phyloP scores from a whole-genome alignment of 2,113 vertebrate genomes.

The Micronisus gabar region DNA sequence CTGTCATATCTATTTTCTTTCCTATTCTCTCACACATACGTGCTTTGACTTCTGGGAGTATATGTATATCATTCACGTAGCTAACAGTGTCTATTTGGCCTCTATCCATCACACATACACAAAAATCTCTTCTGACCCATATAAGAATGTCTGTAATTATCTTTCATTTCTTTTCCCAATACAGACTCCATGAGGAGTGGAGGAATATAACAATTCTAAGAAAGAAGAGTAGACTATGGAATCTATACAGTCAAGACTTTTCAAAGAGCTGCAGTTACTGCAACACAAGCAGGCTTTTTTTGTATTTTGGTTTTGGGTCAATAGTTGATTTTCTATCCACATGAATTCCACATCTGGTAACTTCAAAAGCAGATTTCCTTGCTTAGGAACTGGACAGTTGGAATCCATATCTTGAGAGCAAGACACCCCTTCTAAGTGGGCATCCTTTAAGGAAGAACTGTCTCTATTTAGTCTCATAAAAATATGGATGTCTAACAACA shows the following conservation, averaged over 20 bases:
- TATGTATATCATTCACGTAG: rapidly evolving
- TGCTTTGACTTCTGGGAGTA: background rate
- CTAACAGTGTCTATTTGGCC: background rate
- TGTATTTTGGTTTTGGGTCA: background rate
- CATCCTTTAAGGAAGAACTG: background rate
- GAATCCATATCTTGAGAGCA: background rate
- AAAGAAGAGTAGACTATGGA: background rate
- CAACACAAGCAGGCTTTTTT: background rate
- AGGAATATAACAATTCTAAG: background rate
- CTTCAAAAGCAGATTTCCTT: background rate
- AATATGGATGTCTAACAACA: background rate
- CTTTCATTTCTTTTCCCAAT: background rate
- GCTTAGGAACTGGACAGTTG: background rate
- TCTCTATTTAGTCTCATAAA: background rate
- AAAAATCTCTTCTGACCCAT: background rate
- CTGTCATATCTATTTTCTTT: background rate
- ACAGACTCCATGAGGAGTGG: background rate
- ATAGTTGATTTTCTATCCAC: background rate
- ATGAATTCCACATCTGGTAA: background rate
- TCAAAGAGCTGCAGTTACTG: background rate
- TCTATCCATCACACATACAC: background rate
- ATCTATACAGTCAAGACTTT: background rate
- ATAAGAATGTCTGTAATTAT: background rate
- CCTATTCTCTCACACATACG: rapidly evolving
- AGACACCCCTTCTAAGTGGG: background rate